Conservation (phyloP, 1,140 invertebrate species). For the Drosophila biarmipes region DNA sequence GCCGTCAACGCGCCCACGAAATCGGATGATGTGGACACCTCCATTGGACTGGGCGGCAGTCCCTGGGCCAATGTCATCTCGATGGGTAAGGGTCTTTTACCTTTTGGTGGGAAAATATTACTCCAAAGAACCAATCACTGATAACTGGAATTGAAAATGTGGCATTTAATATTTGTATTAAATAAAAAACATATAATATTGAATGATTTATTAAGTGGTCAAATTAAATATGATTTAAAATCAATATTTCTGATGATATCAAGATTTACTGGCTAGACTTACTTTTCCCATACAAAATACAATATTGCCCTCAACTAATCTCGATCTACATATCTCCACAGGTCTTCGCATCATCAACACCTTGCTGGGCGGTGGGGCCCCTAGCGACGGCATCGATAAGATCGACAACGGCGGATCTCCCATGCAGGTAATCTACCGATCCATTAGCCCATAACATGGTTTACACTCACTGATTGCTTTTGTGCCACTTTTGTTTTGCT, state of each 20-base stretch:
- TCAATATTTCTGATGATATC: too few relatives aligned
- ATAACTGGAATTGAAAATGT: too few relatives aligned
- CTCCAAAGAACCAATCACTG: too few relatives aligned
- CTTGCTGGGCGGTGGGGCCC: slow-evolving; percentile 90
- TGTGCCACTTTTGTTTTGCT: slow-evolving; percentile 64
- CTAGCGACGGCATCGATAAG: slow-evolving; percentile 93
- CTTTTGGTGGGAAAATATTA: neutral
- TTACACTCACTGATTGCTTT: slow-evolving; percentile 55
- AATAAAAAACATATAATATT: too few relatives aligned
- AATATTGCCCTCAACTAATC: neutral
- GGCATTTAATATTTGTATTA: too few relatives aligned
- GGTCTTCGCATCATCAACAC: slow-evolving; percentile 93
- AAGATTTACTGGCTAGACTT: too few relatives aligned
- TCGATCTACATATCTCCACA: slow-evolving; percentile 58
- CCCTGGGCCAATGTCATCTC: slow-evolving; percentile 95
- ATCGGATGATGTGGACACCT: slow-evolving; percentile 90
- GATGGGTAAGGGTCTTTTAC: slow-evolving; percentile 85
- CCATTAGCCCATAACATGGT: slow-evolving; percentile 37
- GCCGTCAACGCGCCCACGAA: slow-evolving; percentile 90
- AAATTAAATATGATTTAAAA: too few relatives aligned
- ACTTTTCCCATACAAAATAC: neutral
- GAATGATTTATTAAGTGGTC: too few relatives aligned
- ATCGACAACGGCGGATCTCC: slow-evolving; percentile 92
- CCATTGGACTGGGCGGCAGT: slow-evolving; percentile 88
- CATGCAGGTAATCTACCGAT: slow-evolving; percentile 89